phyloP scores from a whole-genome alignment of 2,888 invertebrate genomes.

The Lepas anatifera region DNA sequence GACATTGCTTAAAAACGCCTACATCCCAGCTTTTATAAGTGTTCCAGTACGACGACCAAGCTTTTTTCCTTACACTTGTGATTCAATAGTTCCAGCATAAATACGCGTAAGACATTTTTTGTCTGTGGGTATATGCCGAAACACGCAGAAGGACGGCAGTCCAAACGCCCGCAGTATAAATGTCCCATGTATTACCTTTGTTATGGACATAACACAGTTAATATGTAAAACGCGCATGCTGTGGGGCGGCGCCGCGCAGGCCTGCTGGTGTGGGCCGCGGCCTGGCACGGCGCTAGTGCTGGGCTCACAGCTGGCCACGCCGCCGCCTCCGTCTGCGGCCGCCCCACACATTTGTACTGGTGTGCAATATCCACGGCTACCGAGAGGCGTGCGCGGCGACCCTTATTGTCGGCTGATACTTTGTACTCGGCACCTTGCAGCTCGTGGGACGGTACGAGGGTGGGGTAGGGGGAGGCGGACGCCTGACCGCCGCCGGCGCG shows the following conservation, averaged over 20 bases:
- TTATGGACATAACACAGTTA: slow-evolving; percentile 10
- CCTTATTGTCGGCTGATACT: slow-evolving; percentile 1
- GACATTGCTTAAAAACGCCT: too few species aligned
- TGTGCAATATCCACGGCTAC: slow-evolving; percentile 1
- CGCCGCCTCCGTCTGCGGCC: neutral
- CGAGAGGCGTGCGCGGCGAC: neutral
- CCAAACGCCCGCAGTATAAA: neutral
- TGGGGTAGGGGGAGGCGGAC: too few species aligned
- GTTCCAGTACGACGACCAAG: too few species aligned
- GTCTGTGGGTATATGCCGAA: neutral
- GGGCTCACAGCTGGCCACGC: neutral
- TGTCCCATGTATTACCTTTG: slow-evolving; percentile 11
- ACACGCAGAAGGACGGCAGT: neutral
- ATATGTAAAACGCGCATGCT: neutral
- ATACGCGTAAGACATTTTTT: neutral
- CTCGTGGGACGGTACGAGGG: neutral
- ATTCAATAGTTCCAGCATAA: too few species aligned
- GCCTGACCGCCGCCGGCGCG: neutral
- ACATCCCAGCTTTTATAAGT: too few species aligned
- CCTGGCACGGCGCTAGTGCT: neutral
- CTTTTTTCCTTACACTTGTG: too few species aligned
- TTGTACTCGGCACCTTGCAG: neutral
- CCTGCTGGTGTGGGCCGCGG: neutral
- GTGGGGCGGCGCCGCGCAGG: neutral
- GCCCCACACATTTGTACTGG: slow-evolving; percentile 12